These are phyloP conservation scores for Heliothis virescens DNA, from an alignment of 1,140 invertebrate species.

Conservation along the genomic window DNA sequence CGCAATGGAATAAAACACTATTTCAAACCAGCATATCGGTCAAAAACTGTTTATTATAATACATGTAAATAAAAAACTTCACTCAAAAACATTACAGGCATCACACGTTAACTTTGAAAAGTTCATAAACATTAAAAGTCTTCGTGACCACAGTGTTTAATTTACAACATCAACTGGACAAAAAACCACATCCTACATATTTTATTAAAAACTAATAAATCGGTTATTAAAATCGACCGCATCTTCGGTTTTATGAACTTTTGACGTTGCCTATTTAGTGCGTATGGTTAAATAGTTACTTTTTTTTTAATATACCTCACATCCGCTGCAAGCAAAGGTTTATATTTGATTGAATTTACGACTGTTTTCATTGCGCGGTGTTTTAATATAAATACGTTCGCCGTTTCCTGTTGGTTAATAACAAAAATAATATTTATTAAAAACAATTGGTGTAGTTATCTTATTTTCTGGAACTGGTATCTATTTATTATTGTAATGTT, in stretches of 20 bases:
- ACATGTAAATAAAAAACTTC: constrained; percentile 9
- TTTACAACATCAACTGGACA: constrained; percentile 59
- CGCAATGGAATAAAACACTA: constrained; percentile 1
- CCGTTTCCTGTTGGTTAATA: constrained; percentile 78
- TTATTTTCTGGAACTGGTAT: constrained; percentile 51
- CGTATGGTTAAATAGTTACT: constrained; percentile 71
- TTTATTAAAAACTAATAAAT: constrained; percentile 72
- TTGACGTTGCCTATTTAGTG: constrained; percentile 70
- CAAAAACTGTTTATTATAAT: constrained; percentile 28
- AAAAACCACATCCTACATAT: constrained; percentile 75
- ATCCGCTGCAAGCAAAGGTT: constrained; percentile 74
- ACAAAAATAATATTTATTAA: constrained; percentile 73
- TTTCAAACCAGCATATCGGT: neutral
- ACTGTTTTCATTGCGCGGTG: constrained; percentile 83
- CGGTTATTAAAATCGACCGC: constrained; percentile 69
- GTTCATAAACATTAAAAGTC: constrained; percentile 40
- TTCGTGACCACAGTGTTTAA: constrained; percentile 57
- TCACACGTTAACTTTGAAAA: constrained; percentile 2
- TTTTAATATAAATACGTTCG: constrained; percentile 81
- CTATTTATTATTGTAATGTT: constrained; percentile 36
- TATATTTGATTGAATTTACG: constrained; percentile 83
- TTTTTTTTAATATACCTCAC: constrained; percentile 77
- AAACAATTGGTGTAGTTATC: constrained; percentile 70
- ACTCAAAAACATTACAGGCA: constrained; percentile 38
- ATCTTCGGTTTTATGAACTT: constrained; percentile 64